Conservation (phyloP, 2,113 vertebrate species). For the Tragelaphus buxtoni region DNA sequence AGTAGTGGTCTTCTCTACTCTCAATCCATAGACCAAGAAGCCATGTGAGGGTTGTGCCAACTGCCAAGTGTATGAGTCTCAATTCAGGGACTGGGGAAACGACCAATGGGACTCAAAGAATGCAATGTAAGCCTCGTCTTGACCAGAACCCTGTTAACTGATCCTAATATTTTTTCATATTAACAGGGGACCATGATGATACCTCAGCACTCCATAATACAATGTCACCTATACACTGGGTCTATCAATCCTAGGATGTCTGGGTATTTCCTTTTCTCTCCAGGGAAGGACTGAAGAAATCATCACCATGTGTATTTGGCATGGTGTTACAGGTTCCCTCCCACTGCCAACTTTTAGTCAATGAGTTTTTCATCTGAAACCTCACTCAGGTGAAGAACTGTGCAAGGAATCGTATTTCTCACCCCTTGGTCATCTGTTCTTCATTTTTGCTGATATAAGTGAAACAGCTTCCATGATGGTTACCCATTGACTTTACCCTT, state of each 20-base stretch:
- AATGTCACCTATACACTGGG: not conserved
- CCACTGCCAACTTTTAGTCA: not conserved
- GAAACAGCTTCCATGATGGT: not conserved
- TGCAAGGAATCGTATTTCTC: not conserved
- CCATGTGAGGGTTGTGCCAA: not conserved
- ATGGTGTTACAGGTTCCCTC: not conserved
- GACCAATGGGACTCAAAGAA: not conserved
- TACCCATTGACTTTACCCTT: not conserved
- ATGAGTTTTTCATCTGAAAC: not conserved
- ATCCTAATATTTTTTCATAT: not conserved
- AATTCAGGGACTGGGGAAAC: not conserved
- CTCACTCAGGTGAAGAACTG: not conserved
- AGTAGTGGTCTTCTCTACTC: not conserved
- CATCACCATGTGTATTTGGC: not conserved
- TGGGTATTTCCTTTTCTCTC: not conserved
- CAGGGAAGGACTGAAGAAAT: not conserved
- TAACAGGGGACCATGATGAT: not conserved
- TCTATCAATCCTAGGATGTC: not conserved
- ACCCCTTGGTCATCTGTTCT: not conserved
- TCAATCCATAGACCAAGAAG: not conserved
- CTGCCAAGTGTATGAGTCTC: not conserved
- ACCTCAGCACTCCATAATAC: not conserved
- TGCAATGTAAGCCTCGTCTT: not conserved
- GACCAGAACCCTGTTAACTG: not conserved
- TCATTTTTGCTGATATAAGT: not conserved